These are phyloP conservation scores for Caenorhabditis inopinata DNA, from an alignment of 1,140 invertebrate species.

Conservation along the genomic window DNA sequence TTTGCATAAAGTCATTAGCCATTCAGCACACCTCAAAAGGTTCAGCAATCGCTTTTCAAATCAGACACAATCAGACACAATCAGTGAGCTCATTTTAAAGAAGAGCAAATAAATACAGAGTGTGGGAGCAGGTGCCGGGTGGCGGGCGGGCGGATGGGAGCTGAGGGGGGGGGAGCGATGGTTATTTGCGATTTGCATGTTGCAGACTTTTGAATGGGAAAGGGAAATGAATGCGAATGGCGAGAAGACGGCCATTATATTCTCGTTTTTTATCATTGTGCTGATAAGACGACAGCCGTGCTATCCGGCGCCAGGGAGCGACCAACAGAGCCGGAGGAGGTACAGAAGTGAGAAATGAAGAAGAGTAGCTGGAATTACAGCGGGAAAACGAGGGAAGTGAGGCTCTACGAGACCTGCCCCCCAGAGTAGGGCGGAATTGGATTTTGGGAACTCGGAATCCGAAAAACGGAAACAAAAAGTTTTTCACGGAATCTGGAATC, in stretches of 20 bases:
- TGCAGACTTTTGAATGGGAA: background rate
- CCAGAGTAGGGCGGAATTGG: too few relatives aligned
- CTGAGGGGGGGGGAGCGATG: too few relatives aligned
- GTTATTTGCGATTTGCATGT: background rate
- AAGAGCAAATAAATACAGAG: constrained; percentile 4
- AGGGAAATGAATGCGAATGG: background rate
- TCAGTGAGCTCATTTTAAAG: background rate
- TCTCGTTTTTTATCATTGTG: background rate
- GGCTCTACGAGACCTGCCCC: too few relatives aligned
- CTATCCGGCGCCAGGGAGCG: background rate
- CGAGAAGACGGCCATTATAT: background rate
- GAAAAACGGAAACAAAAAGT: too few relatives aligned
- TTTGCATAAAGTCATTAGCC: too few relatives aligned
- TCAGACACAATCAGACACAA: background rate
- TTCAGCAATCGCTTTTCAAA: too few relatives aligned
- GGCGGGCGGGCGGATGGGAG: too few relatives aligned
- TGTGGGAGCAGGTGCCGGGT: background rate
- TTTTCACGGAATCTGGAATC: too few relatives aligned
- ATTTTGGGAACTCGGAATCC: too few relatives aligned
- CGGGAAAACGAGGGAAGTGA: background rate
- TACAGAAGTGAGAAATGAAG: too few relatives aligned
- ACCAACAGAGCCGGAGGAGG: background rate
- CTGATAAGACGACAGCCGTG: background rate
- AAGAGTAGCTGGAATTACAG: too few relatives aligned
- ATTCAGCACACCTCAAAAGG: too few relatives aligned